Evolutionary conservation across 2,113 vertebrate species (phyloP).

Genomic region (Leptobrachium ailaonicum): DNA sequence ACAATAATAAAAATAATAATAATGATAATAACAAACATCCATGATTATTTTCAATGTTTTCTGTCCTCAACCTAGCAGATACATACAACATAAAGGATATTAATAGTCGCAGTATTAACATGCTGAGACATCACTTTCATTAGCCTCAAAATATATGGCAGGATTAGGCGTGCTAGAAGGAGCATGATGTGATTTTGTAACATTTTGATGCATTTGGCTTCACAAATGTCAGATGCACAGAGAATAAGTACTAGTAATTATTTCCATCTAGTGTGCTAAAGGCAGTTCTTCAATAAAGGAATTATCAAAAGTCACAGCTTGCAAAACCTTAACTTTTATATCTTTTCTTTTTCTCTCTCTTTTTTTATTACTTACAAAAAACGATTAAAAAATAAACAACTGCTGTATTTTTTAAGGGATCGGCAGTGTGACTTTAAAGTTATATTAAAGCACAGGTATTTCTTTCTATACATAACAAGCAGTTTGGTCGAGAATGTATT

Average conservation of each 20-base stretch:
- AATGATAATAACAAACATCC: background rate
- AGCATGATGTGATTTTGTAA: conserved; percentile 53
- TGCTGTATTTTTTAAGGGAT: conserved; percentile 22
- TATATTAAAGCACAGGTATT: conserved; percentile 60
- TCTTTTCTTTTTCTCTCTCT: conserved; percentile 22
- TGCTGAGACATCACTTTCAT: conserved; percentile 48
- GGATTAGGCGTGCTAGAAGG: conserved; percentile 54
- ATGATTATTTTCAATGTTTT: background rate
- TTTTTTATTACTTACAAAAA: background rate
- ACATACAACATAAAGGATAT: conserved; percentile 46
- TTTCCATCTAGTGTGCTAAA: conserved; percentile 56
- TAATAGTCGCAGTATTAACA: conserved; percentile 48
- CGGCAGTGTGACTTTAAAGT: conserved; percentile 51
- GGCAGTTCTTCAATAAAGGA: conserved; percentile 48
- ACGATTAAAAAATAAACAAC: background rate
- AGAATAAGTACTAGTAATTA: conserved; percentile 59
- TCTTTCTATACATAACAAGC: conserved; percentile 54
- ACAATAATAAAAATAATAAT: no score
- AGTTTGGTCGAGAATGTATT: conserved; percentile 63
- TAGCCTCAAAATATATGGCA: conserved; percentile 40
- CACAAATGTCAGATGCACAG: conserved; percentile 62
- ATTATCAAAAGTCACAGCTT: conserved; percentile 18
- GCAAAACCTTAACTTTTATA: background rate
- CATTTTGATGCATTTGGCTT: conserved; percentile 58
- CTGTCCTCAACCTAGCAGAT: conserved; percentile 14